Evolutionary conservation across 2,113 vertebrate species (phyloP), one percentile per base, ranked within the genome.

Genomic region (Scomber colias): DNA sequence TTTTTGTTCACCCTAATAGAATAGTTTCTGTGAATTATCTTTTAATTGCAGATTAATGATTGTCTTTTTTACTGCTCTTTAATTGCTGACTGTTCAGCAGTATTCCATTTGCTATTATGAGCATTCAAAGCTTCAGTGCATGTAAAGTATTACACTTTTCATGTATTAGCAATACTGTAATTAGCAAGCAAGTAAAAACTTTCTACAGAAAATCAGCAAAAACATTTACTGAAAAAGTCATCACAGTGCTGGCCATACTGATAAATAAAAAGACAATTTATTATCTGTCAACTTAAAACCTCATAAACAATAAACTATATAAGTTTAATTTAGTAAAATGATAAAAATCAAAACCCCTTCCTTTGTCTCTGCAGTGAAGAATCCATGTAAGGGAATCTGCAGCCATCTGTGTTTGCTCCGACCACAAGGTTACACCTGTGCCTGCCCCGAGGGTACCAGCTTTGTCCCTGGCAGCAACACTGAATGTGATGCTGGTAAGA

Each of bases 321-420:
- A 40, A 40, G 35, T 69, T 19, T 4, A 15, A 14, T 15, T 57
- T 24, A n/a, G 30, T 60, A 11, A 57, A 55, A 50, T 45, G 5
- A 63, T 2, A 57, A 9, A 16, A 63, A 21, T 50, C 19, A 11
- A 54, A 2, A 48, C 13, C 4, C 53, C 30, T 3, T 6, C 45
- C 1, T 27, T 65, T 77, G 13, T 71, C 2, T 70, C 12, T 77
- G 12, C 85, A 95, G 94, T 93, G 79, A 93, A 71, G 54, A 94
- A 85, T 82, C 94, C 92, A 0, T 95, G 94, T 54, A 94, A 94
- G 30, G 91, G 92, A 71, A 90, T 65, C 24, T 95, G 94, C 70
- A 95, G 94, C 81, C 94, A 95, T 71, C 64, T 95, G 84, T 94
- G 94, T 64, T 63, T 95, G 77, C 88, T 95, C 11, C 73, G 93